These are phyloP conservation scores for Tenualosa ilisha DNA, from an alignment of 2,797 vertebrate species.

Conservation along the genomic window DNA sequence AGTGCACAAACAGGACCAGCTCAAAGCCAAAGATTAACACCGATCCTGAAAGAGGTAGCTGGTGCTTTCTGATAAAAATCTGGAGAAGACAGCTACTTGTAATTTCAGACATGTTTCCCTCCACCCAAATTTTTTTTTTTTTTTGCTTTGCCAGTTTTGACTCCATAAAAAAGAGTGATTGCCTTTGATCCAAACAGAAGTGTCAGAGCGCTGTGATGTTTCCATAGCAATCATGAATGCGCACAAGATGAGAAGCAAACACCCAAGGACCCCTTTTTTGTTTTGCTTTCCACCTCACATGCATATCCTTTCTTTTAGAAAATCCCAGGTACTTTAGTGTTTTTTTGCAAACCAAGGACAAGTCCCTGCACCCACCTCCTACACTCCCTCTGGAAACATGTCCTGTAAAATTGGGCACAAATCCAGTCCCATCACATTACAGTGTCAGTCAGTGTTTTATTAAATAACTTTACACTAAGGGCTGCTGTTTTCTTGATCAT, in stretches of 20 bases:
- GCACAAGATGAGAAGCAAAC: neutral
- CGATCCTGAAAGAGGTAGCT: neutral
- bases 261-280: neutral
- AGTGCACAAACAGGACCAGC: neutral
- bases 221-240: neutral
- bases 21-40: neutral
- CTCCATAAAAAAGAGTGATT: neutral
- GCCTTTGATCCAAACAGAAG: neutral
- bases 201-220: neutral
- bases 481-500: slow-evolving; percentile 1
- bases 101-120: neutral
- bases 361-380: neutral
- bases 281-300: no score
- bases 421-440: neutral
- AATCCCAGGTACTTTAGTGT: neutral
- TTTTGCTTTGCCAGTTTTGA: neutral
- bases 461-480: neutral
- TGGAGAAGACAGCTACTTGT: neutral
- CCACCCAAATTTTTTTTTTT: neutral
- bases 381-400: neutral
- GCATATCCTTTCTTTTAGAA: neutral
- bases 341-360: no score
- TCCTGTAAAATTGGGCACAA: neutral
- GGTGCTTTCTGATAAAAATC: neutral
- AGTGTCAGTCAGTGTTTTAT: neutral